phyloP scores from a whole-genome alignment of 2,888 invertebrate genomes.

The Acleris laterana region DNA sequence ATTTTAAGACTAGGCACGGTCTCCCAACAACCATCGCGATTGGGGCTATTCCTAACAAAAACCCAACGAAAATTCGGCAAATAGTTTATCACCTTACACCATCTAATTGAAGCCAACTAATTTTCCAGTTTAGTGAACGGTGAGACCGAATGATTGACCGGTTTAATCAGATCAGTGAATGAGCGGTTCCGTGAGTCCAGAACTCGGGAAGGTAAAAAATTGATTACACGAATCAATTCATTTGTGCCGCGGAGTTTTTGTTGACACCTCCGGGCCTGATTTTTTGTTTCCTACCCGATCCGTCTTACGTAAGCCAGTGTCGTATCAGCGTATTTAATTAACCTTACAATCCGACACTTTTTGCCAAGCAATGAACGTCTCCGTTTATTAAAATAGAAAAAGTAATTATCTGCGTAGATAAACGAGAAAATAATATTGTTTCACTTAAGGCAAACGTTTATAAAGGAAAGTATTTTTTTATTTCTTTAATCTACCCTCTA shows the following conservation, averaged over 20 bases:
- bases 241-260: slow-evolving; percentile 71
- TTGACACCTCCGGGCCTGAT: slow-evolving; percentile 62
- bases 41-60: slow-evolving; percentile 1
- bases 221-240: slow-evolving; percentile 78
- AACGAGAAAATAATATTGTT: slow-evolving; percentile 25
- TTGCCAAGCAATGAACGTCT: slow-evolving; percentile 37
- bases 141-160: slow-evolving; percentile 79
- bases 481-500: too few relatives aligned
- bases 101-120: slow-evolving; percentile 72
- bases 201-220: slow-evolving; percentile 66
- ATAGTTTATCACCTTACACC: slow-evolving; percentile 70
- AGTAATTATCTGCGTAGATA: slow-evolving; percentile 25
- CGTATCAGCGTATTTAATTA: slow-evolving; percentile 60
- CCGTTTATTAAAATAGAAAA: slow-evolving; percentile 30
- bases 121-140: slow-evolving; percentile 81
- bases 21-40: slow-evolving; percentile 4
- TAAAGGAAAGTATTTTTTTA: too few relatives aligned
- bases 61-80: slow-evolving; percentile 23
- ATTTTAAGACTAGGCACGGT: not conserved
- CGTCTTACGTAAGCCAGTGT: slow-evolving; percentile 39
- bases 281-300: slow-evolving; percentile 45
- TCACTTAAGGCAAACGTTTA: not conserved
- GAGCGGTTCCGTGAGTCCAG: slow-evolving; percentile 53
- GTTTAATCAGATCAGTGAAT: slow-evolving; percentile 74
- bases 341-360: slow-evolving; percentile 43